phyloP scores from a whole-genome alignment of 2,113 vertebrate species.

The Anhinga rufa region DNA sequence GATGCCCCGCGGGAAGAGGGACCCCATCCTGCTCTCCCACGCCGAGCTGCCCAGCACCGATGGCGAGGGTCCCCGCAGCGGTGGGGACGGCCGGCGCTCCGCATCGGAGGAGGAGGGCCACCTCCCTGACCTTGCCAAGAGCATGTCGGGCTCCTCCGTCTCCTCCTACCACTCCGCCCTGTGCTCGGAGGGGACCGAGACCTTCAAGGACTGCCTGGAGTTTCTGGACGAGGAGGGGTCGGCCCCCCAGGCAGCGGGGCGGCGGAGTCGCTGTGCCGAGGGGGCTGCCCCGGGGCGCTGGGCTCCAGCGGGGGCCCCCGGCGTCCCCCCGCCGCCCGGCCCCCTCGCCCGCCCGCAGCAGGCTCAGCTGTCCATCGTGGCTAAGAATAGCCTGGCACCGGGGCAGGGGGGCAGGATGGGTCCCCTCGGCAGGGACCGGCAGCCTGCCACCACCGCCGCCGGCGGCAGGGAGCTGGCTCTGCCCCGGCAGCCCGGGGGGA shows the following conservation, averaged over 20 bases:
- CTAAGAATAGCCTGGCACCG: slow-evolving; percentile 84
- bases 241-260: not conserved
- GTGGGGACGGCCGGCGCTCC: not conserved
- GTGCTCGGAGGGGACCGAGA: slow-evolving; percentile 68
- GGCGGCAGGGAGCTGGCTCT: not conserved
- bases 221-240: slow-evolving; percentile 68
- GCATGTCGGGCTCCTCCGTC: slow-evolving; percentile 74
- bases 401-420: slow-evolving; percentile 68
- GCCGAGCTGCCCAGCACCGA: not conserved
- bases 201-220: slow-evolving; percentile 78
- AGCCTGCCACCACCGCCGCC: slow-evolving; percentile 58
- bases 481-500: not conserved
- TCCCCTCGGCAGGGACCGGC: slow-evolving; percentile 70
- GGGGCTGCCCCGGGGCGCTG: not conserved
- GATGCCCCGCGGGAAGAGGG: slow-evolving; percentile 10
- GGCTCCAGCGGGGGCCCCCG: not conserved
- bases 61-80: not conserved
- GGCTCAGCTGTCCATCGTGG: slow-evolving; percentile 85
- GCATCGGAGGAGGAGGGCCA: slow-evolving; percentile 9
- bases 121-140: slow-evolving; percentile 32
- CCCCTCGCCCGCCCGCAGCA: slow-evolving; percentile 63
- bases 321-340: not conserved
- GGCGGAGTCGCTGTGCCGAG: not conserved
- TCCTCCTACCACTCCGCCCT: slow-evolving; percentile 88
- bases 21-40: not conserved